Conservation (phyloP, 2,888 invertebrate genomes). For the Nysson spinosus region DNA sequence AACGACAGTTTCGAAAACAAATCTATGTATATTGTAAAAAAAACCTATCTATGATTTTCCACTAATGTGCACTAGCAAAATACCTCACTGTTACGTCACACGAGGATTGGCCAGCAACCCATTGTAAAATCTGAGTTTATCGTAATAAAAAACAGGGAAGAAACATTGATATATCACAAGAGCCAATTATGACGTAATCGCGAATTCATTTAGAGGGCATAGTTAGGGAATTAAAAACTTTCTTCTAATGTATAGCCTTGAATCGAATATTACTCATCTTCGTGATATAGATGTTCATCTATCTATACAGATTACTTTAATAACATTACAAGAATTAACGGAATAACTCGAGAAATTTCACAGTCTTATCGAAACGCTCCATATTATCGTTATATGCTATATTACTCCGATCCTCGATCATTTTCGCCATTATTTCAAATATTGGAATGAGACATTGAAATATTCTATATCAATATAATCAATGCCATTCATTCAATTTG, state of each 20-base stretch:
- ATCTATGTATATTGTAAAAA: constrained; percentile 16
- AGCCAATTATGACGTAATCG: constrained; percentile 21
- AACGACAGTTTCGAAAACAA: constrained; percentile 1
- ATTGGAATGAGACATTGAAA: constrained; percentile 29
- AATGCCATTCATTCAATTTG: constrained; percentile 14
- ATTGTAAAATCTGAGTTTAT: constrained; percentile 32
- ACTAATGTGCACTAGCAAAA: constrained; percentile 55
- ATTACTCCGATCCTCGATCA: constrained; percentile 23
- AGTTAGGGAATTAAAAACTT: constrained; percentile 9
- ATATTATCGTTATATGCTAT: constrained; percentile 22
- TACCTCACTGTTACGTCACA: constrained; percentile 44
- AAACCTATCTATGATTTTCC: constrained; percentile 15
- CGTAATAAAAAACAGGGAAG: constrained; percentile 24
- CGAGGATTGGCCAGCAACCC: constrained; percentile 61
- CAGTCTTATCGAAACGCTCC: constrained; percentile 53
- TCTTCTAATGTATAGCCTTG: constrained; percentile 8
- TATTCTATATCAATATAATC: constrained; percentile 32
- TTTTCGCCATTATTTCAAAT: constrained; percentile 28
- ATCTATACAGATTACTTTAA: constrained; percentile 16
- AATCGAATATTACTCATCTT: constrained; percentile 17
- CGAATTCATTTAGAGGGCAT: constrained; percentile 22
- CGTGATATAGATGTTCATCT: constrained; percentile 14
- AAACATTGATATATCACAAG: constrained; percentile 39
- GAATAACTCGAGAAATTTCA: constrained; percentile 36
- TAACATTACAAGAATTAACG: constrained; percentile 20